A percentile compares a stretch with the other conserved stretches of the same genome.
phyloP scores from a whole-genome alignment of 2,113 vertebrate genomes.

The Cairina moschata region DNA sequence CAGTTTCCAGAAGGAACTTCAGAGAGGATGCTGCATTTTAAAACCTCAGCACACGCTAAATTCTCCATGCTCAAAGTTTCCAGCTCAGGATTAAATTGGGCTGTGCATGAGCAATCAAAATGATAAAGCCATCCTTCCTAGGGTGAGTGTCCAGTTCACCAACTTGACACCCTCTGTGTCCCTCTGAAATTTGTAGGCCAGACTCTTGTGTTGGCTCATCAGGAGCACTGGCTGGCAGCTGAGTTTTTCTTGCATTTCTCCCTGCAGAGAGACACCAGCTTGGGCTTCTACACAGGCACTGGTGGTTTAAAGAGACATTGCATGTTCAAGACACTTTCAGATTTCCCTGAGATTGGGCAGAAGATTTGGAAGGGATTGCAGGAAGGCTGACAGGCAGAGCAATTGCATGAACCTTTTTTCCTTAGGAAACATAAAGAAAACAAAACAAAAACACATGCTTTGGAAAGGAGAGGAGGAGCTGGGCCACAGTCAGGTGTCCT shows the following conservation, averaged over 20 bases:
- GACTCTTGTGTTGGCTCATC: fast-evolving
- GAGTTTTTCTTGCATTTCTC: not conserved
- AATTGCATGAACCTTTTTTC: not conserved
- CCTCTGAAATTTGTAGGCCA: not conserved
- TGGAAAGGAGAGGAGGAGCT: not conserved
- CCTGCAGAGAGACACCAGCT: not conserved
- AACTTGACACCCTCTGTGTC: not conserved
- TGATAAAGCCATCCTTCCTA: not conserved
- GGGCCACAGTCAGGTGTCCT: not conserved
- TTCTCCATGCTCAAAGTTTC: not conserved
- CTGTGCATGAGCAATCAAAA: not conserved
- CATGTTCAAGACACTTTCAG: not conserved
- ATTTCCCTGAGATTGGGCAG: not conserved
- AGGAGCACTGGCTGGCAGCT: not conserved
- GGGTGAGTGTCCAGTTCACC: not conserved
- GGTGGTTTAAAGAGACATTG: not conserved
- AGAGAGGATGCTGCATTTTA: not conserved
- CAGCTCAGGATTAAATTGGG: not conserved
- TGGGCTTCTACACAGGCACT: not conserved
- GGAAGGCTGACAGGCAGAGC: not conserved
- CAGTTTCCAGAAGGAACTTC: not conserved
- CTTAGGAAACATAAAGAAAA: not conserved
- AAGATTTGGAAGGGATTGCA: not conserved
- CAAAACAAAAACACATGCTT: not conserved
- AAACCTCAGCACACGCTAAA: not conserved